Conservation (phyloP, 2,888 invertebrate species). For the Chrysomela aeneicollis region DNA sequence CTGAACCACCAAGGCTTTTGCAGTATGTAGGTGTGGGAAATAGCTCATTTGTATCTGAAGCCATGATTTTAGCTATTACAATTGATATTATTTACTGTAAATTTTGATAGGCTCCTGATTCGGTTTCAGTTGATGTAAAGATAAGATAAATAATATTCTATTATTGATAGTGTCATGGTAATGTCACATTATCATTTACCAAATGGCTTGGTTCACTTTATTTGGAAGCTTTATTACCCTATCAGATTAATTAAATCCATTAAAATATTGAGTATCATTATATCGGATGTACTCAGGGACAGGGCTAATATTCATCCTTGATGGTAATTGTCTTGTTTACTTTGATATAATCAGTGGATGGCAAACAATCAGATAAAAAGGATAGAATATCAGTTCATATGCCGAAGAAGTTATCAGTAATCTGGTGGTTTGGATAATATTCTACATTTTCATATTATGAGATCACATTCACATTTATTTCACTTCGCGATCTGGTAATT, state of each 20-base stretch:
- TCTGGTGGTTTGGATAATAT: too few relatives aligned
- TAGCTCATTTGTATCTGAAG: constrained; percentile 41
- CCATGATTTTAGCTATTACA: constrained; percentile 20
- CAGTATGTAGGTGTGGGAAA: constrained; percentile 50
- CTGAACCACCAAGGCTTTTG: constrained; percentile 35
- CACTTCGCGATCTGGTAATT: neutral
- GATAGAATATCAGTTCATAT: neutral
- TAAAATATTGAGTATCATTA: constrained; percentile 26
- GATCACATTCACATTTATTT: neutral
- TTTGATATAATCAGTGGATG: neutral
- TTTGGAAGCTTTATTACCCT: constrained; percentile 43
- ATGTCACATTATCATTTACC: constrained; percentile 49
- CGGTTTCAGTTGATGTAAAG: constrained; percentile 36
- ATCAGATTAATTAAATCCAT: constrained; percentile 50
- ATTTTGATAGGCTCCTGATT: constrained; percentile 31
- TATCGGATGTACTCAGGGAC: neutral
- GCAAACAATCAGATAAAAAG: neutral
- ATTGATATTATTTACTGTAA: constrained; percentile 25
- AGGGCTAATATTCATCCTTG: constrained; percentile 4
- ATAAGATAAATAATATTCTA: constrained; percentile 46
- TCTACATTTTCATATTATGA: too few relatives aligned
- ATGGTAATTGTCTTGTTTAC: constrained; percentile 5
- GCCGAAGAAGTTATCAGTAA: neutral
- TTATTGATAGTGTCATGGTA: constrained; percentile 48
- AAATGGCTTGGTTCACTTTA: constrained; percentile 48